phyloP scores from a whole-genome alignment of 2,888 invertebrate species.

The Cistogaster globosa region DNA sequence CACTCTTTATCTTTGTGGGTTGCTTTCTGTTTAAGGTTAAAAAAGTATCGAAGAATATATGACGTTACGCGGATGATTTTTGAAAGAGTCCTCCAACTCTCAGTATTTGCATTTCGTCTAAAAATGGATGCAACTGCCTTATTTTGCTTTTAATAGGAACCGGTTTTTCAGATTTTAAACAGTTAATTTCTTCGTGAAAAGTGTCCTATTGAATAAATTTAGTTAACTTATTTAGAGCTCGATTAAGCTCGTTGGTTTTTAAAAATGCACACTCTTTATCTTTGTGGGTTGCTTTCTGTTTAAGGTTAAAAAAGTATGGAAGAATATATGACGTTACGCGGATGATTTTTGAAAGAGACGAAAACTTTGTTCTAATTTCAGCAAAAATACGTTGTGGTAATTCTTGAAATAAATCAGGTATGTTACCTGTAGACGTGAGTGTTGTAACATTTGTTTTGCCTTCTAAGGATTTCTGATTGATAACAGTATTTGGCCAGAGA shows the following conservation, averaged over 20 bases:
- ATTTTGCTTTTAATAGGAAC: neutral
- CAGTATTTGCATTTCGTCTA: slow-evolving; percentile 4
- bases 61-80: neutral
- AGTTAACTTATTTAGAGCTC: neutral
- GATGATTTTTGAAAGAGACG: neutral
- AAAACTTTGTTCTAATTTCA: neutral
- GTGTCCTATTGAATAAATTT: neutral
- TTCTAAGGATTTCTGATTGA: neutral
- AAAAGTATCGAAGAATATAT: neutral
- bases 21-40: neutral
- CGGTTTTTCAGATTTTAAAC: neutral
- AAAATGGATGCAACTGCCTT: neutral
- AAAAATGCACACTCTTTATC: neutral
- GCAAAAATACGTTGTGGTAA: neutral
- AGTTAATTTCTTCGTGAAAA: neutral
- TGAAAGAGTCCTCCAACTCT: neutral
- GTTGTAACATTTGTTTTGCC: too few species aligned
- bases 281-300: neutral
- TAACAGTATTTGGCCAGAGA: neutral
- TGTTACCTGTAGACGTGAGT: too few species aligned
- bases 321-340: neutral
- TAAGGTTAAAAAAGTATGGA: neutral
- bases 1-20: neutral
- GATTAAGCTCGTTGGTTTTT: neutral
- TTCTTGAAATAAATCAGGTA: too few species aligned